A percentile compares a stretch with the other conserved stretches of the same genome.
phyloP scores from a whole-genome alignment of 2,797 vertebrate genomes.

The Phoebastria nigripes region DNA sequence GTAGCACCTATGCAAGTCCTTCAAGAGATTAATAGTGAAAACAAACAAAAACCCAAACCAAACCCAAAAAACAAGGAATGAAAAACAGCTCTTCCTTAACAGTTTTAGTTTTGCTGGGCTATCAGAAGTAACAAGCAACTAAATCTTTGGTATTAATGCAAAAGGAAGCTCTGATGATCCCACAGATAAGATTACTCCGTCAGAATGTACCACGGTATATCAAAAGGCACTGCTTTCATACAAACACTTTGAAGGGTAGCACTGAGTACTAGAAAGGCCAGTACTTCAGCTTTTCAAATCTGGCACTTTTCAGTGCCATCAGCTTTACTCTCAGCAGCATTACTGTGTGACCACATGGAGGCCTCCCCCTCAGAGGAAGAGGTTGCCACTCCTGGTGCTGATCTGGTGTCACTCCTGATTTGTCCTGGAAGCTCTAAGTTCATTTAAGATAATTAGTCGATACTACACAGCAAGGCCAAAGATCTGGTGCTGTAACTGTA shows the following conservation, averaged over 20 bases:
- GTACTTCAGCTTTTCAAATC: background rate
- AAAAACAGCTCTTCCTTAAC: background rate
- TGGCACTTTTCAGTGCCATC: background rate
- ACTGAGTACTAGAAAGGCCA: background rate
- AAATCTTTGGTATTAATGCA: background rate
- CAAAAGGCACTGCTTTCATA: background rate
- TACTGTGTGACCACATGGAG: fast-evolving
- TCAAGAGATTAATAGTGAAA: background rate
- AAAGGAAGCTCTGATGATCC: background rate
- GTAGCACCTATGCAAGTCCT: background rate
- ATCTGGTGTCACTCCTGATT: background rate
- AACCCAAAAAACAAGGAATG: background rate
- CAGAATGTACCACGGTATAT: background rate
- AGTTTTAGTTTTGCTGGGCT: background rate
- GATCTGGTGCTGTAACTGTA: background rate
- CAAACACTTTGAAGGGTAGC: background rate
- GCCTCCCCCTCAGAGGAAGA: background rate
- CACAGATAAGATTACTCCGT: background rate
- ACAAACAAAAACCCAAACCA: background rate
- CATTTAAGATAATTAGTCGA: background rate
- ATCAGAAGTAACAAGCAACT: background rate
- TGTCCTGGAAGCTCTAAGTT: background rate
- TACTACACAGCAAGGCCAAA: background rate
- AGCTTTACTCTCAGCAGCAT: background rate
- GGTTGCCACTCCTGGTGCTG: background rate